Evolutionary conservation across 2,113 vertebrate species (phyloP), one percentile per base, ranked within the genome.

Genomic region (Colaptes auratus): DNA sequence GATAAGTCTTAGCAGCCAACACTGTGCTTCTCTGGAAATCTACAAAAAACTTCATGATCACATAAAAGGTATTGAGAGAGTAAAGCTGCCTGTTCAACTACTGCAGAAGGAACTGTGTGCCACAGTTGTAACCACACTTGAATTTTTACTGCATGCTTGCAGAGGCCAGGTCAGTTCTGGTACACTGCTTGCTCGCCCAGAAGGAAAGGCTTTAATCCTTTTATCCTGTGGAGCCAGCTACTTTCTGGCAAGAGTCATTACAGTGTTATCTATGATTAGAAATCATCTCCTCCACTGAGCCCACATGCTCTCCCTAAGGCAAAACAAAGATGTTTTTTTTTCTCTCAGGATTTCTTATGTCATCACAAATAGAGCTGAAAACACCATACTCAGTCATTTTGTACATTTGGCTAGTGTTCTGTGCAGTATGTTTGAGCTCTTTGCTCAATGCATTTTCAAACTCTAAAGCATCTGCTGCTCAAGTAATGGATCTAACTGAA

Each of bases 401-500:
- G 39, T 89, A 25, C 71, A 24, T 82, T 66, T 2, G 15, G 61
- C 48, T 30, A n/a, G 52, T 33, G 30, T 59, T 85, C 48, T 71
- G 42, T 39, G 39, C 31, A 27, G 27, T 23, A 2, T 69, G 82
- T 72, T 15, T 77, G 67, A 75, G 78, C 70, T 74, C 58, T 88
- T 65, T 88, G 69, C 74, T 42, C 85, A 78, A 73, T 7, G 61
- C 66, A 65, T 12, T 86, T 90, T 91, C 80, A 50, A 61, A 81
- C 65, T 86, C 42, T 3, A 25, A 78, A 69, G 60, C 86, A 77
- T 74, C 89, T 92, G 35, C 42, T 88, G 66, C 65, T 91, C 73
- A 59, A 88, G 82, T 95, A 93, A 93, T 78, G 69, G 64, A 88
- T 78, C 88, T 92, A 94, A 91, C 78, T 90, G 60, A 39, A 85